phyloP scores from a whole-genome alignment of 1,140 invertebrate species.

The Hetaerina americana region DNA sequence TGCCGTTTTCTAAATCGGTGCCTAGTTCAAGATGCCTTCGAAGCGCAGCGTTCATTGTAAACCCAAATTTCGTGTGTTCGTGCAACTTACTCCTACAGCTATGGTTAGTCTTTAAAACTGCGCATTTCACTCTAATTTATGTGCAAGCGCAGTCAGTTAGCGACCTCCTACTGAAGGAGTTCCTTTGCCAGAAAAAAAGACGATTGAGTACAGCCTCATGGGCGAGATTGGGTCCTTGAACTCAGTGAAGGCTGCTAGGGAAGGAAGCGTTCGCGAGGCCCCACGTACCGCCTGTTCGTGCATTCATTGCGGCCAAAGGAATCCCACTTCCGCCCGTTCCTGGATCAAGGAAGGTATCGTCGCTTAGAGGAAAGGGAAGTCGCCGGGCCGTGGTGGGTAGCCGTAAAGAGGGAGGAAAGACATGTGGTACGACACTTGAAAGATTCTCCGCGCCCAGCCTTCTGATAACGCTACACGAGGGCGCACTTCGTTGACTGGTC shows the following conservation, averaged over 20 bases:
- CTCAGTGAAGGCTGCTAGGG: background rate
- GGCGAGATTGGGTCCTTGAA: background rate
- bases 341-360: background rate
- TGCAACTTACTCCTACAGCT: too few species aligned
- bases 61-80: too few species aligned
- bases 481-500: background rate
- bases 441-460: background rate
- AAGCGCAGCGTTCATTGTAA: too few species aligned
- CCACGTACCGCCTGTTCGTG: background rate
- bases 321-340: background rate
- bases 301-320: background rate
- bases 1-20: too few species aligned
- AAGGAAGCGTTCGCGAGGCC: background rate
- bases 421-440: background rate
- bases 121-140: too few species aligned
- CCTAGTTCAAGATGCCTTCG: too few species aligned
- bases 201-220: too few species aligned
- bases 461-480: background rate
- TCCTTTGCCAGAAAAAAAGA: too few species aligned
- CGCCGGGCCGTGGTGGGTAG: background rate
- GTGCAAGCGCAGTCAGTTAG: too few species aligned
- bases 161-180: too few species aligned
- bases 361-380: background rate
- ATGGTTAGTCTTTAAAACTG: too few species aligned
- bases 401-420: background rate